Evolutionary conservation across 1,140 invertebrate genomes (phyloP), one percentile per base, ranked within the genome.

Genomic region (Drosophila mojavensis): DNA sequence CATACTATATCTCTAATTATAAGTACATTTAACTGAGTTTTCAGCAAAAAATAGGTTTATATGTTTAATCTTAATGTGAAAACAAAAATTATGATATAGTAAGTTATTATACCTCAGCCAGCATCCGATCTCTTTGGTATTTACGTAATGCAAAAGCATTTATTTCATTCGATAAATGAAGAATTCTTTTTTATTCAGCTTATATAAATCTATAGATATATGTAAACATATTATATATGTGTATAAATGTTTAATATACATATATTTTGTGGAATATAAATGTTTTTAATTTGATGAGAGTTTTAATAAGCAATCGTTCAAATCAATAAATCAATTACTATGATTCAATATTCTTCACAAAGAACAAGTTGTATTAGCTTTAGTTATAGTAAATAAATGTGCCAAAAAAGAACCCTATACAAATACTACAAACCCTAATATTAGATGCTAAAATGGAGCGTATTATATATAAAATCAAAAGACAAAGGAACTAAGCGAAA

Each of bases 351-450:
- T 53, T 65, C 50, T 45, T 67, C 30, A 75, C 45, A 78, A 56
- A 47, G 53, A 62, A 71, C 56, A 74, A 69, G 80, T 81, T 85
- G 81, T 80, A 77, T 72, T 89, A 89, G 74, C 51, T 60, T 74
- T 86, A 86, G 82, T 79, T 79, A n/a, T 84, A 85, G 20, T 2
- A 24, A 60, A 65, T 81, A 74, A 76, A 71, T 84, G 84, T 89
- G 84, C 84, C 84, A 89, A 89, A 80, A 68, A 17, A 15, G 26
- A 5, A 30, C 30, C 33, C 33, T 9, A 9, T 36, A 9, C 6
- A 33, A 66, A 43, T 51, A 62, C 7, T 53, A 55, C 26, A 43
- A 72, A 36, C 48, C 0, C 54, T 24, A 51, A 58, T 15, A 65
- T 15, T 36, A 56, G 54, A 54, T 24, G 48, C 48, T 36, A 55